Evolutionary conservation across 2,797 vertebrate species (phyloP).

Genomic region (Leptatherina wallacei): DNA sequence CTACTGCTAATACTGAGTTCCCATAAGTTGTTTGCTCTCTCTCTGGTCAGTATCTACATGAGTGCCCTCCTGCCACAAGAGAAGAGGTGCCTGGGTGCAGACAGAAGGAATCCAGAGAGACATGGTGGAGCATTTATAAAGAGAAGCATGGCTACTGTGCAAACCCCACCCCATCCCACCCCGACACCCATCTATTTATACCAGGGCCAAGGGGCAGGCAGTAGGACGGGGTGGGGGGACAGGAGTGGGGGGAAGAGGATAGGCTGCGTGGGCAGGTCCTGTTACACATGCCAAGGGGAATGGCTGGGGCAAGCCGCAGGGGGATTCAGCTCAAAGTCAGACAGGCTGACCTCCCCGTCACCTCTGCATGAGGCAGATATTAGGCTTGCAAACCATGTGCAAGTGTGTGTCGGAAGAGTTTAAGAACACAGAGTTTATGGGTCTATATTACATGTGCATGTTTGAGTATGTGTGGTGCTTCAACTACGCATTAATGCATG

Average conservation of each 20-base stretch:
- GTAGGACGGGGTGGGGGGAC: conserved; percentile 23
- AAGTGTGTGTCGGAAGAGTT: conserved; percentile 31
- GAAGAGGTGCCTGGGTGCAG: conserved; percentile 47
- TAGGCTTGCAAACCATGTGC: conserved; percentile 54
- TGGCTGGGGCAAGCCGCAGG: conserved; percentile 73
- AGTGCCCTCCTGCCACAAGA: conserved; percentile 1
- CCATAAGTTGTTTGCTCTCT: conserved; percentile 3
- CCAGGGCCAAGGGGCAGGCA: conserved; percentile 63
- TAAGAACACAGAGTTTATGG: conserved; percentile 26
- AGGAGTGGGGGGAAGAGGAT: conserved; percentile 36
- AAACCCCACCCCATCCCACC: conserved; percentile 2
- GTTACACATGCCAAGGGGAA: conserved; percentile 83
- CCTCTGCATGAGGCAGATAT: conserved; percentile 78
- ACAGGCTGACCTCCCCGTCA: conserved; percentile 82
- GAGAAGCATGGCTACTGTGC: conserved; percentile 56
- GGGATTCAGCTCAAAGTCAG: conserved; percentile 81
- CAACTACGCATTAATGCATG: conserved; percentile 15
- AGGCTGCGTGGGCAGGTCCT: conserved; percentile 75
- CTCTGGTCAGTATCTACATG: conserved; percentile 13
- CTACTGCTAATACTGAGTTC: conserved; percentile 5
- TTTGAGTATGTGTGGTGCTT: neutral
- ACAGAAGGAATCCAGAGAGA: conserved; percentile 71
- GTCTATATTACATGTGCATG: conserved; percentile 14
- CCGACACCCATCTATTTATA: conserved; percentile 82
- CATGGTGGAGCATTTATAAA: conserved; percentile 65